Evolutionary conservation across 2,113 vertebrate species (phyloP).

Genomic region (Lophochroa leadbeateri): DNA sequence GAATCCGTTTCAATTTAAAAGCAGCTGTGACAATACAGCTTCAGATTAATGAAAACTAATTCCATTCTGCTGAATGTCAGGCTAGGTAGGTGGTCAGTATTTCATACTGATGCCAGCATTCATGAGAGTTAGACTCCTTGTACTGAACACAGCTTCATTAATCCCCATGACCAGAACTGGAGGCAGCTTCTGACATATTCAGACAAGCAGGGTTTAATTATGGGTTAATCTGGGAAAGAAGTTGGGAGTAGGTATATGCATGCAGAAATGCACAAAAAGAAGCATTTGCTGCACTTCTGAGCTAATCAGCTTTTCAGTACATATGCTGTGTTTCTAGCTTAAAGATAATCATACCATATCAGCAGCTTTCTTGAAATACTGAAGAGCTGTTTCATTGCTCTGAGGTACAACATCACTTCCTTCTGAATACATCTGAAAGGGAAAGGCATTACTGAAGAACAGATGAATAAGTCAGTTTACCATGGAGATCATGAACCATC

Average conservation of each 20-base stretch:
- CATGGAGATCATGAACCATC: not conserved
- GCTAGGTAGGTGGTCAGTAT: not conserved
- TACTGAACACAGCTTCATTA: not conserved
- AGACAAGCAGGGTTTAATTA: not conserved
- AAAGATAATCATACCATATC: slow-evolving; percentile 84
- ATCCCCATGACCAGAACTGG: not conserved
- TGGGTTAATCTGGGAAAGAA: not conserved
- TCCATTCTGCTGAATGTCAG: not conserved
- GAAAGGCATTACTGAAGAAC: not conserved
- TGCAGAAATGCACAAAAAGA: not conserved
- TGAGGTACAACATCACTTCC: slow-evolving; percentile 92
- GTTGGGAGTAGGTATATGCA: not conserved
- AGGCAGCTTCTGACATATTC: not conserved
- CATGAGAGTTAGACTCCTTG: not conserved
- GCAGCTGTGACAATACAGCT: not conserved
- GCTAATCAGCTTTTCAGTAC: not conserved
- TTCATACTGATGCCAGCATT: not conserved
- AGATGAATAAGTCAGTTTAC: not conserved
- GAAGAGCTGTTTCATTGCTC: slow-evolving; percentile 95
- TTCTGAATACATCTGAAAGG: slow-evolving; percentile 94
- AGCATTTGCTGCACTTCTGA: not conserved
- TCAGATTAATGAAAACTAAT: not conserved
- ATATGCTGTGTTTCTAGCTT: not conserved
- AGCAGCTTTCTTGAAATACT: slow-evolving; percentile 97
- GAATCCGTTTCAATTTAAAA: not conserved